These are phyloP conservation scores for Acronicta leporina DNA, from an alignment of 2,888 invertebrate genomes.

Conservation along the genomic window DNA sequence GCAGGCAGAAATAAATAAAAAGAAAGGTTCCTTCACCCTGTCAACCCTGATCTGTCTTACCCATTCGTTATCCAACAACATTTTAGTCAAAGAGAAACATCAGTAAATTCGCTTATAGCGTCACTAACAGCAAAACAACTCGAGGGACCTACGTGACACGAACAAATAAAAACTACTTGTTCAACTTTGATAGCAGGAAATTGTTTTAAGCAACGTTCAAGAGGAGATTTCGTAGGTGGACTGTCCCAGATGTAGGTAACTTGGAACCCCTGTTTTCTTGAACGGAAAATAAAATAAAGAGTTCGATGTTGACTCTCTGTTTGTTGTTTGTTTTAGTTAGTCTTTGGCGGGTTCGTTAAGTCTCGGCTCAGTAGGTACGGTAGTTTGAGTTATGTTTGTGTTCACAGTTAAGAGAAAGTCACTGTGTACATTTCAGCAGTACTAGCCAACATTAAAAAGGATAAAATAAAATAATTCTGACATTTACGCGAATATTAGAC, in stretches of 20 bases:
- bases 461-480: too few species aligned
- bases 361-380: conserved; percentile 36
- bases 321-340: conserved; percentile 50
- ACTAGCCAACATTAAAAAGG: neutral
- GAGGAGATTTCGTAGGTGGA: conserved; percentile 75
- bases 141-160: conserved; percentile 77
- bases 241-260: conserved; percentile 61
- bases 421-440: neutral
- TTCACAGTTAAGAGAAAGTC: neutral
- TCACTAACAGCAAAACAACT: conserved; percentile 79
- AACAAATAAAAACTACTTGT: conserved; percentile 79
- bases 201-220: conserved; percentile 79
- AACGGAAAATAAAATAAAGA: conserved; percentile 59
- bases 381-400: conserved; percentile 41
- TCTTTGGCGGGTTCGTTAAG: conserved; percentile 50
- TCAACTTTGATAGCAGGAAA: conserved; percentile 80
- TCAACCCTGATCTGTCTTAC: neutral
- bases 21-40: neutral
- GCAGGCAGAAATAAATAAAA: too few species aligned
- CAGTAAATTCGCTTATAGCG: conserved; percentile 79
- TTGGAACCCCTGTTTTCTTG: conserved; percentile 56
- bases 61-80: conserved; percentile 33
- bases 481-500: too few species aligned
- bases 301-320: conserved; percentile 52
- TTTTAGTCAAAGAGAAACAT: conserved; percentile 68